Conservation (phyloP, 2,113 vertebrate species). For the Clarias gariepinus region DNA sequence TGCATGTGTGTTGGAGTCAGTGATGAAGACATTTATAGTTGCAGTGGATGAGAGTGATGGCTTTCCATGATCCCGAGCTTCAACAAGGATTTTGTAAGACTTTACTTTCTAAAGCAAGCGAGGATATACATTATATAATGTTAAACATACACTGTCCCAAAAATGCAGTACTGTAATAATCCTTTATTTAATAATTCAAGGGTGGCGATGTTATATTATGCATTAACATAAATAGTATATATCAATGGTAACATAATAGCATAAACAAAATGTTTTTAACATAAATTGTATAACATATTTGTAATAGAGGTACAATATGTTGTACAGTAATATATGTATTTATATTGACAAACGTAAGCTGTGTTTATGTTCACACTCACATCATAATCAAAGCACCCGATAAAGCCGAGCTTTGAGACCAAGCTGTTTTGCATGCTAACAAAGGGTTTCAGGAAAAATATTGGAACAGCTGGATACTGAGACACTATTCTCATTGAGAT, state of each 20-base stretch:
- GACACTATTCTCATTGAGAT: conserved; percentile 64
- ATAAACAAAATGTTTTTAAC: no score
- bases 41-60: conserved; percentile 64
- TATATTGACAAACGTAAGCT: no score
- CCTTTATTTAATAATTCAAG: no score
- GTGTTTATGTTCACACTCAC: conserved; percentile 57
- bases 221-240: no score
- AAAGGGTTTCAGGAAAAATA: conserved; percentile 47
- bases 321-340: background rate
- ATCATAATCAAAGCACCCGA: conserved; percentile 77
- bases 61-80: conserved; percentile 67
- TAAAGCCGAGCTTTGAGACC: conserved; percentile 56
- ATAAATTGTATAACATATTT: no score
- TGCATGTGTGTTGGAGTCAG: conserved; percentile 71
- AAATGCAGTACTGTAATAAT: no score
- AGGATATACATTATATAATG: no score
- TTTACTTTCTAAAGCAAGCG: conserved; percentile 69
- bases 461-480: conserved; percentile 65
- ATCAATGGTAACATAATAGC: no score
- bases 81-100: conserved; percentile 62
- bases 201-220: no score
- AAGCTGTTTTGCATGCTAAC: background rate
- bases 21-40: conserved; percentile 61
- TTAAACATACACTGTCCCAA: no score
- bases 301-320: background rate